These are phyloP conservation scores for Ceuthmochares aereus DNA, from an alignment of 2,113 vertebrate species.

Conservation along the genomic window DNA sequence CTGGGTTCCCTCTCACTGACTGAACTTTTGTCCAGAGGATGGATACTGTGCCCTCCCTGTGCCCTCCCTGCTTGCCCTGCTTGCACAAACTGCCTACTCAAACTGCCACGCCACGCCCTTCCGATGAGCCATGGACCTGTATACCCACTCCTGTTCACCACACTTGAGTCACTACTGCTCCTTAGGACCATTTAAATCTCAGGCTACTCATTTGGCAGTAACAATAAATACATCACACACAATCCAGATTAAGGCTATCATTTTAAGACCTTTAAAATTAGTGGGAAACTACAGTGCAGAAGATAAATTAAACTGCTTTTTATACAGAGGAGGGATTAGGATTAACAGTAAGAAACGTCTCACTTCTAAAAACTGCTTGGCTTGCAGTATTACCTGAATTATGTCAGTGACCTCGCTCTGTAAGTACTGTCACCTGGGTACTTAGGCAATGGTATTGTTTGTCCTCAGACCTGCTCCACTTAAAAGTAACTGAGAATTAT, in stretches of 20 bases:
- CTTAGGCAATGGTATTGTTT: neutral
- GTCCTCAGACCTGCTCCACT: neutral
- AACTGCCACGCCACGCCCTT: too few relatives aligned
- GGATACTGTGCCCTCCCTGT: too few relatives aligned
- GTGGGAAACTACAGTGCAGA: neutral
- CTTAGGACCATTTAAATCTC: too few relatives aligned
- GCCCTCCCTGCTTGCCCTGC: too few relatives aligned
- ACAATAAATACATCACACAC: neutral
- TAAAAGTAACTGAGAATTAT: neutral
- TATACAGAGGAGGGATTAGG: neutral
- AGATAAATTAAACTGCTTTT: neutral
- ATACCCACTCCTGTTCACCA: too few relatives aligned
- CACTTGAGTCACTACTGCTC: too few relatives aligned
- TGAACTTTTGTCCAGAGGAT: too few relatives aligned
- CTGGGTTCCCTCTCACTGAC: too few relatives aligned
- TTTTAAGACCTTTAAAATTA: neutral
- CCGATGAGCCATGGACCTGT: too few relatives aligned
- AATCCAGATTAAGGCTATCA: neutral
- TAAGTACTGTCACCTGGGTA: neutral
- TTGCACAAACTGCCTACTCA: too few relatives aligned
- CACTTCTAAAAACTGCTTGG: neutral
- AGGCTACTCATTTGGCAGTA: neutral
- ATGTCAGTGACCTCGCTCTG: neutral
- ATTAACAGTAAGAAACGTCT: neutral
- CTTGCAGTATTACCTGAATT: neutral